These are phyloP conservation scores for Luperina testacea DNA, from an alignment of 2,888 invertebrate genomes.

Conservation along the genomic window DNA sequence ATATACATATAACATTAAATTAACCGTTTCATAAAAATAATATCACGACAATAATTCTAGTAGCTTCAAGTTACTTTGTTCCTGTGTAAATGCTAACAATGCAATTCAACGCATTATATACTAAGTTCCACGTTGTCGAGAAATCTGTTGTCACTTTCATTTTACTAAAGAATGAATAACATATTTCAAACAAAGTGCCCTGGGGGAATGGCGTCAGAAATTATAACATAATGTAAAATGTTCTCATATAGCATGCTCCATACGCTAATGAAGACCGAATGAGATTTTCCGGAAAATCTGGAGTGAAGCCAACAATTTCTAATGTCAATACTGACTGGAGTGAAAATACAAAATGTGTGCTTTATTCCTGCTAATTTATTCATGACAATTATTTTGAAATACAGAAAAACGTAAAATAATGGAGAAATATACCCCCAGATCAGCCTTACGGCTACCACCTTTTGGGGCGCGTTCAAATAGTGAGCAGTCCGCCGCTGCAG, in stretches of 20 bases:
- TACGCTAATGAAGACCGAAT: constrained; percentile 56
- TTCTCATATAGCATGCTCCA: constrained; percentile 38
- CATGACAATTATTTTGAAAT: neutral
- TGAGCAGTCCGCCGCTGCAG: too few species aligned
- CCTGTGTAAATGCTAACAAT: constrained; percentile 37
- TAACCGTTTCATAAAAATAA: constrained; percentile 17
- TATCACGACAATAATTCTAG: neutral
- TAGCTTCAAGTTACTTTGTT: constrained; percentile 12
- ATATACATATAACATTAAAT: neutral
- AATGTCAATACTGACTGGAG: constrained; percentile 47
- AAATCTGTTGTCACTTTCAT: constrained; percentile 37
- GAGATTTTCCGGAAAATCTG: constrained; percentile 61
- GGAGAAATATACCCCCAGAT: too few species aligned
- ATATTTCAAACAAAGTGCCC: constrained; percentile 42
- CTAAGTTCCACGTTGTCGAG: constrained; percentile 35
- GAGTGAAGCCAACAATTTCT: constrained; percentile 60
- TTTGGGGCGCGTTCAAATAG: too few species aligned
- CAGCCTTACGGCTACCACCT: too few species aligned
- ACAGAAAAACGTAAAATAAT: constrained; percentile 11
- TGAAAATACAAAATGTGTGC: constrained; percentile 51
- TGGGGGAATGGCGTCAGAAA: constrained; percentile 34
- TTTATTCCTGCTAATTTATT: constrained; percentile 23
- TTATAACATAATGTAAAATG: constrained; percentile 45
- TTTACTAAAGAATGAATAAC: constrained; percentile 49
- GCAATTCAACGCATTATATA: constrained; percentile 23